Base-by-base conservation (phyloP, 23 tunicate genomes). In the Diplosoma virens region DNA sequence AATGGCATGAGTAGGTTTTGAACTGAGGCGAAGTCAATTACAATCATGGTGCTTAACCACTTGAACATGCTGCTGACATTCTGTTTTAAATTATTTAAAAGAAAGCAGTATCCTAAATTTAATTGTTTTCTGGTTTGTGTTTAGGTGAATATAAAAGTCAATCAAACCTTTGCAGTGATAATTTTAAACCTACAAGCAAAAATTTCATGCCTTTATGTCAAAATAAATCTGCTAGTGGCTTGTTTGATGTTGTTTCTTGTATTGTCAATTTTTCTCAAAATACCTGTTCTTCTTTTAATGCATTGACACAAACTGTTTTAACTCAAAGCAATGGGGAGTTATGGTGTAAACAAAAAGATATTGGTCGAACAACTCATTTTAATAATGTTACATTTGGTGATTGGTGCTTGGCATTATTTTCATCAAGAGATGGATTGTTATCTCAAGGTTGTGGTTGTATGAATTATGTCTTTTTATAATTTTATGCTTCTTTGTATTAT, bases 191-290 rank as follows among this genome's bases (percentile, higher is more conserved):
- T n/a, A 55, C 41, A 20, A 30, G 58, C n/a, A 30, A 32, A 5
- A 56, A 28, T 31, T 76, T 76, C 67, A 14, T 23, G 16, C 18
- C 81, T 27, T 55, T 69, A 7, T 76, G 81, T 31, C 67, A 76
- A 30, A 58, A 16, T 0, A 11, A 37, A 17, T 27, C 50, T 56
- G 81, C 60, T 21, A 9, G 27, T 31, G 81, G 65, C 18, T 7
- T 59, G 3, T 76, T 45, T 37, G 81, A 76, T 52, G 34, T 17
- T 0, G 11, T 18, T 25, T 30, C 66, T 21, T 55, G 48, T 16
- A 36, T 58, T 0, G 0, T 2, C 2, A 17, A 33, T 11, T 30
- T 26, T 3, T 3, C 23, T 0, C 24, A 52, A 0, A n/a, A 61
- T 22, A 17, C 6, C 9, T 61, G 69, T 29, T 3, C 34, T 5